Evolutionary conservation across 2,888 invertebrate genomes (phyloP), one percentile per base, ranked within the genome.

Genomic region (Cheilosia grossa): DNA sequence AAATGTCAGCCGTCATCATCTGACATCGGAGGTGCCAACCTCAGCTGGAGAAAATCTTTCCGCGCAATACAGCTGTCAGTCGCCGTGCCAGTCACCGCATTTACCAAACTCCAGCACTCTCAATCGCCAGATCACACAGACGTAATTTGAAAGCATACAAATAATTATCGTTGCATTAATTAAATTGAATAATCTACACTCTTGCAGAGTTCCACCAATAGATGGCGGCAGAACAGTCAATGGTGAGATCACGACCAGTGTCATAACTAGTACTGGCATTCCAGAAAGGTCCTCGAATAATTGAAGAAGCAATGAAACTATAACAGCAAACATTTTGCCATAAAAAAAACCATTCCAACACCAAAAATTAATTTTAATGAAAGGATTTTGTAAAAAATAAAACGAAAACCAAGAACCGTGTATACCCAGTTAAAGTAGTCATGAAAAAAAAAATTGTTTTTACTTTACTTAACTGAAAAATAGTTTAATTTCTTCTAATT

Each of bases 181-280:
- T 40, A 30, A 70, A 56, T 67, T 80, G 27, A 69, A 56, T 78
- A 56, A 78, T 78, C 61, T 56, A 63, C 88, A 80, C 82, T 75
- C 78, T 92, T 93, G 64, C 89, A 94, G 94, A 88, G 93, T 94
- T 64, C 93, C 94, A 88, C 93, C 94, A 83, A 90, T 94, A 89
- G 94, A 94, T 89, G 89, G 88, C n/a, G 88, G 89, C 42, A 89
- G 91, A 30, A 87, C 89, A 7, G 82, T 88, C 61, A 91, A 89
- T 77, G 90, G 89, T 30, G 92, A 92, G 82, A 89, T 92, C 17
- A 89, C 91, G 70, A 93, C 90, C 15, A 92, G 92, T 78, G 94
- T 94, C 61, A 94, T 94, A 87, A 94, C 94, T 7, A 93, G 94
- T 58, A 93, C 93, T 37, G 92, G 92, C 7, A 87, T 91, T 49